These are phyloP conservation scores for Synanthedon tipuliformis DNA, from an alignment of 2,888 invertebrate genomes.

Conservation along the genomic window DNA sequence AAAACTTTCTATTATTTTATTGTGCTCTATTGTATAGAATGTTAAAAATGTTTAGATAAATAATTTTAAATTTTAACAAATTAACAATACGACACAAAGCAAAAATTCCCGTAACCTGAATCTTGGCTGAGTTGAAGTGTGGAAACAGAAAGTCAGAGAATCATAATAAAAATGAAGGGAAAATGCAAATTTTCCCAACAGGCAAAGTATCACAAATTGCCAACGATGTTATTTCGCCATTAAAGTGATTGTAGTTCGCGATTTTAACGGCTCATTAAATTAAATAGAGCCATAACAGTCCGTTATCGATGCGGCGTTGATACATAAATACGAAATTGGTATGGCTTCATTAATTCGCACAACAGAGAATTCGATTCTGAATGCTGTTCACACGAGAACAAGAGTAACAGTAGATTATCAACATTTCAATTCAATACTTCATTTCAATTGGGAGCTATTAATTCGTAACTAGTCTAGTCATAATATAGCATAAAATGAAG, in stretches of 20 bases:
- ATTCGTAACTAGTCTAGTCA: no score
- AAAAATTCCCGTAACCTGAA: no score
- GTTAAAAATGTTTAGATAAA: no score
- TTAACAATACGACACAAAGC: no score
- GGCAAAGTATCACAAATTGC: not conserved
- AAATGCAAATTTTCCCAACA: conserved; percentile 1
- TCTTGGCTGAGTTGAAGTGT: no score
- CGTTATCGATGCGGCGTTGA: conserved; percentile 26
- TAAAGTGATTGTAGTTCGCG: conserved; percentile 25
- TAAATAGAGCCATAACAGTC: conserved; percentile 28
- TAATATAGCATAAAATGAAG: no score
- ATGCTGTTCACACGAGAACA: not conserved
- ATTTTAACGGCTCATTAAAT: conserved; percentile 45
- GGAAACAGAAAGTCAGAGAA: not conserved
- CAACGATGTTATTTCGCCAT: conserved; percentile 12
- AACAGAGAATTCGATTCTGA: not conserved
- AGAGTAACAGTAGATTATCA: not conserved
- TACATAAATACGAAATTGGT: conserved; percentile 24
- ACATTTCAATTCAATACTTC: no score
- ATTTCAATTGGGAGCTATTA: no score
- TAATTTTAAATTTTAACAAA: no score
- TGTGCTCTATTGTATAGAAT: no score
- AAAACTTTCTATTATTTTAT: no score
- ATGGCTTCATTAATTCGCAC: conserved; percentile 24
- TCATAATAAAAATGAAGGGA: not conserved